Conservation (phyloP, 2,888 invertebrate species). For the Aelia acuminata region DNA sequence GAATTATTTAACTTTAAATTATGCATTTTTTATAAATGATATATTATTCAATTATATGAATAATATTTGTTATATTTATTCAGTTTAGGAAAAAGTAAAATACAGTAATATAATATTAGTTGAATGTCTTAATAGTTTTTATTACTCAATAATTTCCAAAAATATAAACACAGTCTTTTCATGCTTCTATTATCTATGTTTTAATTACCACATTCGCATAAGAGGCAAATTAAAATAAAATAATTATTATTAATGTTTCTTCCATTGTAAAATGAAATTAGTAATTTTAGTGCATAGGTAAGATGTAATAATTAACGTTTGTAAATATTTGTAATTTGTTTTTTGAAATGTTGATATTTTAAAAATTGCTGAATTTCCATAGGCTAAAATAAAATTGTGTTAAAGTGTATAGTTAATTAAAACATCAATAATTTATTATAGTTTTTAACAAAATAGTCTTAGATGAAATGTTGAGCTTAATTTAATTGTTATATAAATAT, state of each 20-base stretch:
- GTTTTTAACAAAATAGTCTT: constrained; percentile 4
- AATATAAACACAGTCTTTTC: not conserved
- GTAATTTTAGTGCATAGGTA: constrained; percentile 28
- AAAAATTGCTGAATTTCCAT: constrained; percentile 39
- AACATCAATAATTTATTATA: constrained; percentile 44
- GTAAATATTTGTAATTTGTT: constrained; percentile 38
- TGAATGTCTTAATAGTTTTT: too few species aligned
- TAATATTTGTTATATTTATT: not conserved
- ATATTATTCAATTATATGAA: too few species aligned
- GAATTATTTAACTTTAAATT: not conserved
- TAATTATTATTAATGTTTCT: not conserved
- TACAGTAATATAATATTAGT: not conserved
- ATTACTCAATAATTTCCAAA: too few species aligned
- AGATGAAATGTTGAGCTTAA: constrained; percentile 38
- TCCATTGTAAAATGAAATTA: constrained; percentile 31
- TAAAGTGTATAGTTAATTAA: constrained; percentile 33
- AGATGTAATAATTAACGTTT: constrained; percentile 32
- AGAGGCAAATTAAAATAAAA: not conserved
- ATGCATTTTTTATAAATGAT: too few species aligned
- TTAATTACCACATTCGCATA: constrained; percentile 32
- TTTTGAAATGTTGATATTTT: constrained; percentile 11
- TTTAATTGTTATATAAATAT: constrained; percentile 35
- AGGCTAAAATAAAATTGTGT: constrained; percentile 9
- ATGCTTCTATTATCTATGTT: constrained; percentile 44
- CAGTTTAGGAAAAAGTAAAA: not conserved